Base-by-base conservation (phyloP, 2,113 vertebrate genomes). In the Saimiri boliviensis region DNA sequence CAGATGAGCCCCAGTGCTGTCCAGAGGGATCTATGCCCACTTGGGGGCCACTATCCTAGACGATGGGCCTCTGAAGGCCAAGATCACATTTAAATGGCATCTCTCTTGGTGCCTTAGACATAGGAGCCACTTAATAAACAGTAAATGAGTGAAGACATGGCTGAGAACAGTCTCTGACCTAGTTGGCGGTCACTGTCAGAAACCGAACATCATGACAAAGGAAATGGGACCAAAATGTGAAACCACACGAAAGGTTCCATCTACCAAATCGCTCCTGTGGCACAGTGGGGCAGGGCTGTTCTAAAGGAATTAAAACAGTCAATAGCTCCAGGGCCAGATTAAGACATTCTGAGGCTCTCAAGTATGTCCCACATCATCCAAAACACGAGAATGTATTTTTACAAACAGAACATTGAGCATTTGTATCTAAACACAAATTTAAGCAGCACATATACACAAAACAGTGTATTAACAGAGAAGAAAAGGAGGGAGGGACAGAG, bases 391-490 rank as follows among this genome's bases (percentile, higher is more conserved):
- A 71, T 71, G 20, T n/a, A 70, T 93, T 96, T 95, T 89, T 82
- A 70, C 93, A 88, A 71, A 92, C 21, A 86, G 60, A 96, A 94
- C 87, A 80, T 21, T 68, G 96, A 52, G 47, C 88, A 76, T 71
- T 91, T 45, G 5, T 77, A 83, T 70, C 81, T 95, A 94, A 96
- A 96, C 95, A 98, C 45, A 87, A 92, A 91, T 91, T 63, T 96
- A 93, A 94, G 87, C 66, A 35, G 13, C 3, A 7, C 60, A 35
- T 89, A 79, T 47, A 92, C 77, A 97, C 58, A 96, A 95, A 95
- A 97, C 40, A 82, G 76, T 0, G 0, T 35, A 73, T 60, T 87
- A 79, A 68, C 42, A 52, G 25, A 56, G 40, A 54, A 49, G 37
- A 19, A 49, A 68, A 32, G 21, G 40, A 45, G 11, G 5, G 80